Evolutionary conservation across 2,797 vertebrate species (phyloP), one percentile per base, ranked within the genome.

Genomic region (Melanotaenia nigrans): DNA sequence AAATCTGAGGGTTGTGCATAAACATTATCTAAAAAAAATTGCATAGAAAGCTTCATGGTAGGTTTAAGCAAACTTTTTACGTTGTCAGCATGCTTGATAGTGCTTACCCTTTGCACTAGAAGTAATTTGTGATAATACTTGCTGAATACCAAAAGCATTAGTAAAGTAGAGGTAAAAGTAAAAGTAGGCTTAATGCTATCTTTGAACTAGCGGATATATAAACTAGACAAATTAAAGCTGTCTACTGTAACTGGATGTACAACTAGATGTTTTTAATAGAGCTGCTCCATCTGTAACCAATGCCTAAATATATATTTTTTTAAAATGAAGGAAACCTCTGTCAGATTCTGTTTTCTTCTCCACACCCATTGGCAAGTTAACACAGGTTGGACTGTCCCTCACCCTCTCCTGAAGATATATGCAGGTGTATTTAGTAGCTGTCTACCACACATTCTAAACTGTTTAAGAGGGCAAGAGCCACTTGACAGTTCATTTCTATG

Each of bases 401-500:
- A 55, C 58, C 63, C 45, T n/a, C 61, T 75, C 35, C 58, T 65
- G 24, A 24, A 68, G 59, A 61, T 57, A 61, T 58, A 51, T 51
- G 32, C 70, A 78, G 61, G 49, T 85, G 70, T 20, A 75, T 63
- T 70, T 60, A 55, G 40, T 58, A 32, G 24, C 78, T 63, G 68
- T 75, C 69, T 68, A 47, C 20, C 56, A 38, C 33, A 42, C 65
- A 49, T 70, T 73, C 73, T 73, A 65, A 78, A 77, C 28, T 64
- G 55, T 84, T 83, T 72, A 77, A 30, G 73, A 78, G 64, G 69
- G 47, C 38, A 32, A 77, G 61, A 78, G 81, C 65, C 5, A 13
- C 58, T 58, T 87, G 78, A 87, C 74, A 89, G 75, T 54, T 84
- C 58, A 71, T 87, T 82, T 86, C 80, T 79, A 73, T 61, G 73